phyloP scores from a whole-genome alignment of 2,888 invertebrate species.

The Odontocolon sp. region DNA sequence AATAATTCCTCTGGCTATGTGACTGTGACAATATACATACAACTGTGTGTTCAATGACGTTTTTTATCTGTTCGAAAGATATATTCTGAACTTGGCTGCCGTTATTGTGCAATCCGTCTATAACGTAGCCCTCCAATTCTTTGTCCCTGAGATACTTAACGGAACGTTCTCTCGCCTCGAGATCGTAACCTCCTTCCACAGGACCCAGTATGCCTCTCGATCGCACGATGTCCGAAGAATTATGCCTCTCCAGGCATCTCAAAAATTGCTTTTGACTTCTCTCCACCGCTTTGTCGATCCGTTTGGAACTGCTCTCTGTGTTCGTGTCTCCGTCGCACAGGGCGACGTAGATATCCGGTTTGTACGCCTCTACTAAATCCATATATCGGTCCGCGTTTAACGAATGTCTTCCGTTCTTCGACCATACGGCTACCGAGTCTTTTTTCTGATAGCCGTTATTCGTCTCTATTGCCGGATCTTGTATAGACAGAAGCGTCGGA shows the following conservation, averaged over 20 bases:
- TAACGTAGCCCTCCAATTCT: constrained; percentile 87
- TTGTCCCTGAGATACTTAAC: constrained; percentile 84
- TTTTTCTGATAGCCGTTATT: constrained; percentile 88
- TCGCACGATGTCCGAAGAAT: constrained; percentile 82
- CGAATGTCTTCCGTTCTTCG: constrained; percentile 88
- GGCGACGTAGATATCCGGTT: constrained; percentile 91
- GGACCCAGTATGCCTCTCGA: constrained; percentile 84
- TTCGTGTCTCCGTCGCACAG: constrained; percentile 91
- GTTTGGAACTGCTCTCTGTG: constrained; percentile 86
- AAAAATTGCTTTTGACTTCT: constrained; percentile 87
- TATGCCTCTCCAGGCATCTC: constrained; percentile 86
- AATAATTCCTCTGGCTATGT: not conserved
- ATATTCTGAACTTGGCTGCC: constrained; percentile 84
- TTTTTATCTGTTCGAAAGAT: constrained; percentile 82
- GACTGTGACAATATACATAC: constrained; percentile 80
- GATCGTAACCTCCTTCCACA: constrained; percentile 88
- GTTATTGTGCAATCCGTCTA: constrained; percentile 92
- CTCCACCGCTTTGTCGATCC: constrained; percentile 87
- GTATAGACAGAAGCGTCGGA: constrained; percentile 83
- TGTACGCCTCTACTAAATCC: constrained; percentile 88
- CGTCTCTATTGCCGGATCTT: constrained; percentile 87
- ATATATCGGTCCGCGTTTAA: constrained; percentile 88
- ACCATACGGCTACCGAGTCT: constrained; percentile 89
- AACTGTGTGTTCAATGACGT: constrained; percentile 85
- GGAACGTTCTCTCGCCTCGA: constrained; percentile 85